These are phyloP conservation scores for Platichthys flesus DNA, from an alignment of 2,113 vertebrate genomes.

Conservation along the genomic window DNA sequence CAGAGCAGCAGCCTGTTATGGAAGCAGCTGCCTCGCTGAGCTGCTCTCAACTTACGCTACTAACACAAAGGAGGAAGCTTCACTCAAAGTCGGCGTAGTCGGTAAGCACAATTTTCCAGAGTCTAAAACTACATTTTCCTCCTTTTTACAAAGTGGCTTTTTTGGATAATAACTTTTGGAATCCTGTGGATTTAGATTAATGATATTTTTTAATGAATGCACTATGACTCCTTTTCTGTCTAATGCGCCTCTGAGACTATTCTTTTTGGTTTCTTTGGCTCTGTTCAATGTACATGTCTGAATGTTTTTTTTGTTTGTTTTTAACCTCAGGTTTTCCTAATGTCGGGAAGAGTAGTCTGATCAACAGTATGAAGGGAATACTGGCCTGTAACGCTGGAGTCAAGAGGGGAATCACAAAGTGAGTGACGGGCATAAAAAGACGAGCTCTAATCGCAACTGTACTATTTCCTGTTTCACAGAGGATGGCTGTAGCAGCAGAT, in stretches of 20 bases:
- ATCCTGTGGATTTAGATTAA: neutral
- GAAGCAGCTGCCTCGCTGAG: conserved; percentile 82
- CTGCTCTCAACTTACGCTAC: conserved; percentile 78
- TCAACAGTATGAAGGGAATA: conserved; percentile 91
- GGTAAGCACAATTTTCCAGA: conserved; percentile 78
- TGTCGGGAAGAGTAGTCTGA: conserved; percentile 97
- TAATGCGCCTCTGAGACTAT: neutral
- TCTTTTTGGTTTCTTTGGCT: neutral
- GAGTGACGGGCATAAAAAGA: conserved; percentile 51
- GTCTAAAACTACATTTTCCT: neutral
- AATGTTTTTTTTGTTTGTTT: neutral
- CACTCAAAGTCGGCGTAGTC: conserved; percentile 89
- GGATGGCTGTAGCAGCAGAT: neutral
- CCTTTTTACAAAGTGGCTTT: neutral
- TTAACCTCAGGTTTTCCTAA: conserved; percentile 90
- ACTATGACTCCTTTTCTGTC: neutral
- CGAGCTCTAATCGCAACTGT: neutral
- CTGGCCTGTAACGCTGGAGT: conserved; percentile 86
- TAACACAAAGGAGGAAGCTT: conserved; percentile 54
- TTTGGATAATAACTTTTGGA: neutral
- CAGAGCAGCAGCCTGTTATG: conserved; percentile 78
- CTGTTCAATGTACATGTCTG: neutral
- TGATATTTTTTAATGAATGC: no score
- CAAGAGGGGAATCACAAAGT: conserved; percentile 92
- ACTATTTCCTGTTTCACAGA: neutral